Base-by-base conservation (phyloP, 1,140 invertebrate species). In the Drosophila lacteicornis region DNA sequence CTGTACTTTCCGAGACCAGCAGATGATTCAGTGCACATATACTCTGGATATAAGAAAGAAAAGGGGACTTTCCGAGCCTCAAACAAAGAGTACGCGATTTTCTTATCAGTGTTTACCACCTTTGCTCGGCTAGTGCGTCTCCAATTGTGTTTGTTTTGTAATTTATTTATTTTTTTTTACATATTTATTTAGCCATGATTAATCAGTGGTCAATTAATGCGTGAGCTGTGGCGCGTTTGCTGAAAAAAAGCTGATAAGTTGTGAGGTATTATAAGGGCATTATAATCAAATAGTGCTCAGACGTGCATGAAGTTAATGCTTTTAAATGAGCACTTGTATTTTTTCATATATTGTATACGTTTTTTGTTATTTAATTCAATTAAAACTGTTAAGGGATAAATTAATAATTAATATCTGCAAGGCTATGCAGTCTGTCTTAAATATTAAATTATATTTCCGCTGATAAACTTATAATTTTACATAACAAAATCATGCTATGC, bases 51-150 rank as follows among this genome's bases (percentile, higher is more conserved):
- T 36, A 6, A 8, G 27, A 15, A 15, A 17, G 30, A 53, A 30
- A 15, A 12, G 51, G 69, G 67, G 38, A 13, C 40, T 66, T 59
- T 73, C 69, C 42, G 43, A 42, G 57, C 43, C 40, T 13, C 67
- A 60, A 43, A 73, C 67, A 73, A 73, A 71, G 69, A 38, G 4
- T 50, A 47, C 25, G 67, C 66, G 45, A 27, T 38, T 73, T 53
- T 17, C 67, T 59, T 73, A 73, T 73, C 69, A 45, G 22, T 73
- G 53, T 73, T 73, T 73, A 73, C 69, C 67, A 73, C 69, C 67
- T 73, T 71, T 45, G 33, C 12, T 8, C 13, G 30, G 11, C n/a
- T 50, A 36, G 45, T 73, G 40, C 69, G 69, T 68, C 63, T 69
- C 47, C 46, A 53, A 27, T 59, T 58, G 11, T n/a, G 19, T 56